A percentile compares a stretch with the other conserved stretches of the same genome.
These are phyloP conservation scores for Cydia pomonella DNA, from an alignment of 1,140 invertebrate species.

Conservation along the genomic window DNA sequence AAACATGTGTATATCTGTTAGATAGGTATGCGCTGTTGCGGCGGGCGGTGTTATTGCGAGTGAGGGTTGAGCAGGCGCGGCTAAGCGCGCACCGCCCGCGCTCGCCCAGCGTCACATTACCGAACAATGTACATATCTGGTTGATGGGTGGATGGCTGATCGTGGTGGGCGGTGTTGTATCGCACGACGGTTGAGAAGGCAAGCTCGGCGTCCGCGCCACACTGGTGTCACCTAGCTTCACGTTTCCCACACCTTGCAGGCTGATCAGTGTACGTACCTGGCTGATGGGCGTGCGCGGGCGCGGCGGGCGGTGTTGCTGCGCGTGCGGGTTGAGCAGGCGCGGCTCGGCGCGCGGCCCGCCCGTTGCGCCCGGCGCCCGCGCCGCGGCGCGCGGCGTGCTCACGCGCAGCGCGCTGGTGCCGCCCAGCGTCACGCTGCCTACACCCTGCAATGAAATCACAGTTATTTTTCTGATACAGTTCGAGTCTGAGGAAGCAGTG, in stretches of 20 bases:
- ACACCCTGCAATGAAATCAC: not conserved
- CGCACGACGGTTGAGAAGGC: slow-evolving; percentile 39
- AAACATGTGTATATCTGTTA: not conserved
- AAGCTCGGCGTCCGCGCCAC: not conserved
- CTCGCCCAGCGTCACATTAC: not conserved
- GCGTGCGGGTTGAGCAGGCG: slow-evolving; percentile 64
- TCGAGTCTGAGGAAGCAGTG: not conserved
- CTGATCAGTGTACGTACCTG: slow-evolving; percentile 42
- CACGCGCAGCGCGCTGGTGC: not conserved
- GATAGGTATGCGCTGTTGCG: slow-evolving; percentile 30
- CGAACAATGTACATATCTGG: slow-evolving; percentile 42
- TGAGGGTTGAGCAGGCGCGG: too few relatives aligned
- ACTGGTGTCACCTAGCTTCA: not conserved
- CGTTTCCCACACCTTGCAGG: not conserved
- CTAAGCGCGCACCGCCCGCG: too few relatives aligned
- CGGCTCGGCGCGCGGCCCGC: slow-evolving; percentile 45
- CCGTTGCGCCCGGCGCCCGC: slow-evolving; percentile 32
- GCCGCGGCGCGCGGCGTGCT: slow-evolving; percentile 23
- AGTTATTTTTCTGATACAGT: not conserved
- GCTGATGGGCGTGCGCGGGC: slow-evolving; percentile 54
- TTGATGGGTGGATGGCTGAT: slow-evolving; percentile 53
- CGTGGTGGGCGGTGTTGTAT: slow-evolving; percentile 54
- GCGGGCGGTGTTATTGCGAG: not conserved
- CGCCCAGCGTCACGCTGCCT: slow-evolving; percentile 7
- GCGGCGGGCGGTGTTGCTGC: slow-evolving; percentile 51